Conservation (phyloP, 2,888 invertebrate species). For the Drosophila mercatorum region DNA sequence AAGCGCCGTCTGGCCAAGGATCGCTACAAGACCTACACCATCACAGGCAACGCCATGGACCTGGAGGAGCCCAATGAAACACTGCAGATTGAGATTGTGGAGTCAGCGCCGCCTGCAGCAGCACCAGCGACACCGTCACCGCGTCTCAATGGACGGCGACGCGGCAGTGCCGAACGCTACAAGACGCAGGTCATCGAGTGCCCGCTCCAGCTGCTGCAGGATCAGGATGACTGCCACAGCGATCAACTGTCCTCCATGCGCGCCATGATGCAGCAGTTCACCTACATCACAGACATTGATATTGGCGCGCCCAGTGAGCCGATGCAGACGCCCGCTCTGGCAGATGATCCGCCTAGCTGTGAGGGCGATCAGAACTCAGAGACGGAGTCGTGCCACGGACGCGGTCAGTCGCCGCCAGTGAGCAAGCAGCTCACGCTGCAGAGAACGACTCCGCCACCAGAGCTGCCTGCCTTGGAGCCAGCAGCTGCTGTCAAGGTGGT, state of each 20-base stretch:
- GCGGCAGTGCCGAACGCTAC: slow-evolving; percentile 88
- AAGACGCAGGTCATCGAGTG: slow-evolving; percentile 88
- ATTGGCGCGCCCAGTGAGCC: slow-evolving; percentile 72
- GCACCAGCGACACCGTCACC: slow-evolving; percentile 40
- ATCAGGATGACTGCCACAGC: slow-evolving; percentile 49
- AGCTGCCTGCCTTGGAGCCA: slow-evolving; percentile 47
- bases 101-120: slow-evolving; percentile 84
- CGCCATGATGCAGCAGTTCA: slow-evolving; percentile 82
- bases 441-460: slow-evolving; percentile 40
- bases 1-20: slow-evolving; percentile 90
- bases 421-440: background rate
- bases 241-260: slow-evolving; percentile 80
- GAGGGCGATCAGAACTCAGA: slow-evolving; percentile 87
- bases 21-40: slow-evolving; percentile 93
- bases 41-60: slow-evolving; percentile 84
- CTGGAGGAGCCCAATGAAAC: slow-evolving; percentile 76
- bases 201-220: slow-evolving; percentile 51
- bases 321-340: slow-evolving; percentile 45
- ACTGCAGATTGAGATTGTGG: slow-evolving; percentile 82
- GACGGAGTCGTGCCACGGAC: slow-evolving; percentile 85
- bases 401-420: slow-evolving; percentile 43
- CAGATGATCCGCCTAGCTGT: slow-evolving; percentile 82
- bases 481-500: slow-evolving; percentile 73
- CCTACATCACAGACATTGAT: slow-evolving; percentile 80
- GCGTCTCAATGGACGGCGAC: slow-evolving; percentile 59